Conservation (phyloP, 2,888 invertebrate genomes). For the Oxystoma pomonae region DNA sequence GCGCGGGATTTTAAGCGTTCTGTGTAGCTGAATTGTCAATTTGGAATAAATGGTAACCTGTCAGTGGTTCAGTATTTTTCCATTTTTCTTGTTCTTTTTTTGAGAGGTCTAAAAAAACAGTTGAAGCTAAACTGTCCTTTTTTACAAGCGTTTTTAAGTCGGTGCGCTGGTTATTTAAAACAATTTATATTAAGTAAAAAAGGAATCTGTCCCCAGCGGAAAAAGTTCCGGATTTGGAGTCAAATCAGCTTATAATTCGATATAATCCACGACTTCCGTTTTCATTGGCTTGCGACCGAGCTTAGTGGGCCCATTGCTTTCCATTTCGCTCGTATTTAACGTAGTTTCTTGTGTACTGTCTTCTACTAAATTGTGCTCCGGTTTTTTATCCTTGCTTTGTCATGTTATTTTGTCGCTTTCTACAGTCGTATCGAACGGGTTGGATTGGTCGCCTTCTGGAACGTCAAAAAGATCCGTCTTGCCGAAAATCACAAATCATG, state of each 20-base stretch:
- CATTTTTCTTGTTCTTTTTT: no score
- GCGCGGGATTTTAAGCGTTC: slow-evolving; percentile 27
- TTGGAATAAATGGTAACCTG: no score
- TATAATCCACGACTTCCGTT: slow-evolving; percentile 4
- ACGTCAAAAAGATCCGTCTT: slow-evolving; percentile 24
- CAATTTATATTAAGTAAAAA: no score
- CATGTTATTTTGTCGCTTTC: background rate
- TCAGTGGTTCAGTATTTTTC: no score
- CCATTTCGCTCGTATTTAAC: slow-evolving; percentile 9
- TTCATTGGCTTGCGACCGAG: slow-evolving; percentile 4
- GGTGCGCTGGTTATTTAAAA: no score
- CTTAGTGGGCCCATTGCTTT: slow-evolving; percentile 1
- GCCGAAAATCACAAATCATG: slow-evolving; percentile 33
- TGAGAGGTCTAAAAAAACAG: no score
- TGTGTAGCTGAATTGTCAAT: slow-evolving; percentile 30
- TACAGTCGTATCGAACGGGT: slow-evolving; percentile 1
- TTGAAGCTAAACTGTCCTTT: no score
- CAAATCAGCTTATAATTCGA: slow-evolving; percentile 24
- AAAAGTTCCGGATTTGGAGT: slow-evolving; percentile 28
- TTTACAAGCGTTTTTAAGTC: no score
- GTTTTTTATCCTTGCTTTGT: slow-evolving; percentile 13
- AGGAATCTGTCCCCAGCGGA: slow-evolving; percentile 29
- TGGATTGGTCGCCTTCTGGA: background rate
- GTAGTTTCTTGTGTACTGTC: slow-evolving; percentile 13
- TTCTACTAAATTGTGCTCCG: no score